phyloP scores from a whole-genome alignment of 2,888 invertebrate species.

The Plebejus melissa region DNA sequence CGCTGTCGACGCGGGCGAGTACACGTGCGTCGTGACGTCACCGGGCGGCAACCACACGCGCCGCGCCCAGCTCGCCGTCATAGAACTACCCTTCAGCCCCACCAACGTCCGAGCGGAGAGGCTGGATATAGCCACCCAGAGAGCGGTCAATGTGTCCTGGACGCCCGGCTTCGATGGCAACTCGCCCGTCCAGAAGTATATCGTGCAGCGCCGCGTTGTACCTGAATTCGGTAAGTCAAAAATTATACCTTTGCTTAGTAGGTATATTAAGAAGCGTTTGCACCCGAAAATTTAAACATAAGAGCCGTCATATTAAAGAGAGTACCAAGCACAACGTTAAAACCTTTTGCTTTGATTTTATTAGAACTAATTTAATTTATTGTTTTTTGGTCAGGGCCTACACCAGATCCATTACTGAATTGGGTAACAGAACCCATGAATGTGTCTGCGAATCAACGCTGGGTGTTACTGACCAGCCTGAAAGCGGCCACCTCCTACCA shows the following conservation, averaged over 20 bases:
- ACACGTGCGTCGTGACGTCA: constrained; percentile 93
- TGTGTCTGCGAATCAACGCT: constrained; percentile 88
- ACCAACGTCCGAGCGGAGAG: constrained; percentile 89
- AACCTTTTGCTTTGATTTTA: no score
- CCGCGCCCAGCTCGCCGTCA: constrained; percentile 87
- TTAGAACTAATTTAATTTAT: not conserved
- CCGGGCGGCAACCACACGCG: constrained; percentile 96
- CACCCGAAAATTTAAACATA: no score
- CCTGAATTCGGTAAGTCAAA: constrained; percentile 87
- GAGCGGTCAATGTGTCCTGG: constrained; percentile 95
- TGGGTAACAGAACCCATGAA: constrained; percentile 94
- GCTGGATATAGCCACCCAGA: constrained; percentile 81
- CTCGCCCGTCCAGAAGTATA: constrained; percentile 94
- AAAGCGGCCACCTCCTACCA: constrained; percentile 97
- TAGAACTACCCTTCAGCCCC: constrained; percentile 97
- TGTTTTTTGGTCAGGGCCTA: constrained; percentile 80
- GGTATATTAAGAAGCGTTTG: no score
- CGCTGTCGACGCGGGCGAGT: constrained; percentile 95
- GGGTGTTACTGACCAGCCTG: constrained; percentile 89
- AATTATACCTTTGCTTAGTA: not conserved
- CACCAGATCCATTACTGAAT: constrained; percentile 90
- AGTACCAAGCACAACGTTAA: not conserved
- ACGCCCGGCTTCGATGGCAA: constrained; percentile 98
- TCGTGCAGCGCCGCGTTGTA: constrained; percentile 93
- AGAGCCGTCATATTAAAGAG: no score